A percentile compares a stretch with the other conserved stretches of the same genome.
These are phyloP conservation scores for Lutraria rhynchaena DNA, from an alignment of 1,140 invertebrate species.

Conservation along the genomic window DNA sequence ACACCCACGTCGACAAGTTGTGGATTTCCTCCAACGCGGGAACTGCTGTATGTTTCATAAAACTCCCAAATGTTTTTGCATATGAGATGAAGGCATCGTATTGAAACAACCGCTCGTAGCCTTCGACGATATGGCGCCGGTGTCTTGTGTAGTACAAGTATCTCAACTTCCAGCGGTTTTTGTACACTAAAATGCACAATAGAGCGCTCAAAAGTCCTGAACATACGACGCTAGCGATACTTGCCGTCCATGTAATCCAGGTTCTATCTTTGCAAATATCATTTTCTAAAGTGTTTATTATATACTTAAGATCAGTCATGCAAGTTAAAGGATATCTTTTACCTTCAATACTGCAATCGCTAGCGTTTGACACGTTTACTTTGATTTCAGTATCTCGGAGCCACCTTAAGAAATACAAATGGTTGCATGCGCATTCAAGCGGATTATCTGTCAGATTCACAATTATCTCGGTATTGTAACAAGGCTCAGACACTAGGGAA, in stretches of 20 bases:
- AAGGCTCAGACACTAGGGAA: neutral
- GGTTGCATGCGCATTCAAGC: constrained; percentile 19
- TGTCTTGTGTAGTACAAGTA: constrained; percentile 44
- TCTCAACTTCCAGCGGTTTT: constrained; percentile 41
- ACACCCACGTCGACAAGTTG: constrained; percentile 10
- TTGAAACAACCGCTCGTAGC: constrained; percentile 28
- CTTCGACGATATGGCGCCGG: constrained; percentile 15
- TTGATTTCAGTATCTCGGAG: neutral
- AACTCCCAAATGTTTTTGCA: constrained; percentile 14
- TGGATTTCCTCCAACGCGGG: constrained; percentile 20
- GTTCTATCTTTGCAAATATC: constrained; percentile 11
- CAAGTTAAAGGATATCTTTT: neutral
- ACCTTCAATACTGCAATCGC: constrained; percentile 1
- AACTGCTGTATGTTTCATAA: constrained; percentile 35
- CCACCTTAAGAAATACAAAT: constrained; percentile 31
- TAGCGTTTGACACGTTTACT: neutral
- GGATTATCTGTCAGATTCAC: constrained; percentile 3
- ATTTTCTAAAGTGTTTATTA: neutral
- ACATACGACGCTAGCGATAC: neutral
- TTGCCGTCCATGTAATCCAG: constrained; percentile 4
- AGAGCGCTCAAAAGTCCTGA: neutral
- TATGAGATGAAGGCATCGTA: constrained; percentile 44
- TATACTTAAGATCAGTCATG: neutral
- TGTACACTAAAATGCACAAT: constrained; percentile 14
- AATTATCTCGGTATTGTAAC: neutral